A percentile compares a stretch with the other conserved stretches of the same genome.
phyloP scores from a whole-genome alignment of 2,113 vertebrate species.

The Ptilorrhoa leucosticta region DNA sequence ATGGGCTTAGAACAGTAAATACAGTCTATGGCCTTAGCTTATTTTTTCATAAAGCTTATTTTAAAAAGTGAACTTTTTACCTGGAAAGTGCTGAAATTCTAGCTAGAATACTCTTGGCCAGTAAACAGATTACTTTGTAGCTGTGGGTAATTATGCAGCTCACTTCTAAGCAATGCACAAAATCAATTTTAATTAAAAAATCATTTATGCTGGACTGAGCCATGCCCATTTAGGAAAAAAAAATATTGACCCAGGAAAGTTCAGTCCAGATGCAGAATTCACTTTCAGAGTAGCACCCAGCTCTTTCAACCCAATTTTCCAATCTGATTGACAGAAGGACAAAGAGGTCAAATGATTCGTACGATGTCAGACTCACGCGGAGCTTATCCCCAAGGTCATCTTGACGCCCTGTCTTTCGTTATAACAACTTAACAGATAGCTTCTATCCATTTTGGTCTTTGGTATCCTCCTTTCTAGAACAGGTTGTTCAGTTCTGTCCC shows the following conservation, averaged over 20 bases:
- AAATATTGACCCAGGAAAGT: slow-evolving; percentile 45
- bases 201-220: slow-evolving; percentile 45
- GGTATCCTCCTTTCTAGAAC: not conserved
- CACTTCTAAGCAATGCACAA: slow-evolving; percentile 56
- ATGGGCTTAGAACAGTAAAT: not conserved
- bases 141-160: slow-evolving; percentile 46
- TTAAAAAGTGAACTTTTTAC: not conserved
- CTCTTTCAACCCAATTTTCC: slow-evolving; percentile 55
- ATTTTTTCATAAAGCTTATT: not conserved
- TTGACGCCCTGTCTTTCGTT: not conserved
- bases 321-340: slow-evolving; percentile 37
- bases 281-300: slow-evolving; percentile 10
- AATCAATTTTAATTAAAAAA: slow-evolving; percentile 70
- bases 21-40: not conserved
- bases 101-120: not conserved
- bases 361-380: not conserved
- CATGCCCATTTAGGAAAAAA: slow-evolving; percentile 28
- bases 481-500: not conserved
- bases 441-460: not conserved
- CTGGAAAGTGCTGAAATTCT: not conserved
- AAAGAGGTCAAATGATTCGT: not conserved
- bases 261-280: slow-evolving; percentile 35
- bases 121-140: slow-evolving; percentile 44
- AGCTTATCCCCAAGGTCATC: slow-evolving; percentile 39
- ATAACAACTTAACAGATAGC: slow-evolving; percentile 20